Evolutionary conservation across 2,888 invertebrate genomes (phyloP), one percentile per base, ranked within the genome.

Genomic region (Steromphala cineraria): DNA sequence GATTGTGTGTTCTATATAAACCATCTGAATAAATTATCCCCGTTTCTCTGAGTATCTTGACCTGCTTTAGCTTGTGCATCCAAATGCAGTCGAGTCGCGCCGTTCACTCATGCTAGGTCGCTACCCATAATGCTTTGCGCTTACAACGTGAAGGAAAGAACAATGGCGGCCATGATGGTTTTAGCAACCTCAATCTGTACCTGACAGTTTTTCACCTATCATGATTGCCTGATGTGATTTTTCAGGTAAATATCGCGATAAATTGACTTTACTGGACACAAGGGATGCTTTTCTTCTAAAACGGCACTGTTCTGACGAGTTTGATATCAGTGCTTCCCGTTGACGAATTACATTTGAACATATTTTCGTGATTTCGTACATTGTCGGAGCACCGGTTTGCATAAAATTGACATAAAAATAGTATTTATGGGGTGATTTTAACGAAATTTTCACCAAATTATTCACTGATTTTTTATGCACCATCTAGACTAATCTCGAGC

Each of bases 151-250:
- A 79, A 78, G 75, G 82, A 83, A 55, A 53, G 76, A 82, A 83
- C 85, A 84, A 87, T 87, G 87, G 84, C 84, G 83, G 88, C 88
- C 88, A 88, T 87, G 75, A 87, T 87, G 84, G 84, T 87, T 87
- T 86, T 85, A 83, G 71, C 36, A 36, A 36, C 71, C 40, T 36
- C 4, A 71, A 71, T 71, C 71, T 71, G 71, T 40, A 71, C 71
- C 71, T 71, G 71, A 71, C 71, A 36, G 71, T 71, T 71, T 71
- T 71, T 71, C 40, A 36, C 71, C 19, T 36, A 71, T 36, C 71
- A 31, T 36, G 31, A 71, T 71, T 71, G 71, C 10, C 71, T 36
- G 31, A 71, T 71, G 71, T 36, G 31, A 36, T 71, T 40, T 19
- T 31, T 31, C 31, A 71, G 71, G 71, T 71, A 71, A 71, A 71